Evolutionary conservation across 2,888 invertebrate species (phyloP).

Genomic region (Tribolium freemani): DNA sequence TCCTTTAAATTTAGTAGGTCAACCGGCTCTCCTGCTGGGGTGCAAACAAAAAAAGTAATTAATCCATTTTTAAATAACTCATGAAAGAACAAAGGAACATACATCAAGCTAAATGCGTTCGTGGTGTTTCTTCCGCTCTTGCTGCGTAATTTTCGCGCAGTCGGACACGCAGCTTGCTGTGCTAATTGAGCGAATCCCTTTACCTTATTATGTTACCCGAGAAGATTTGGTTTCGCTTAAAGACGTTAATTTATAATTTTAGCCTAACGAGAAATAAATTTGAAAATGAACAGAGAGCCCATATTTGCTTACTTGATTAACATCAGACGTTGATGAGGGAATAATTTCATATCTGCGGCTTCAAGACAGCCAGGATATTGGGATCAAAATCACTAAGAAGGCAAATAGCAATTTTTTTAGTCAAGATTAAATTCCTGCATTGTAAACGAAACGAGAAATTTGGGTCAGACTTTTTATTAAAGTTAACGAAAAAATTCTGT

Average conservation of each 20-base stretch:
- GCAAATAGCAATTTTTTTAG: no score
- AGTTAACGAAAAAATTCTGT: neutral
- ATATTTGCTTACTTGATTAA: slow-evolving; percentile 12
- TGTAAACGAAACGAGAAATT: neutral
- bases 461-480: neutral
- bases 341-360: neutral
- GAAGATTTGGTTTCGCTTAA: slow-evolving; percentile 48
- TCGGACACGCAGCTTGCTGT: slow-evolving; percentile 50
- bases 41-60: neutral
- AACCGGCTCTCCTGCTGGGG: neutral
- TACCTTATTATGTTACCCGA: slow-evolving; percentile 51
- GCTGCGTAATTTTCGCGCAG: slow-evolving; percentile 41
- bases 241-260: slow-evolving; percentile 46
- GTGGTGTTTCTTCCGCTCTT: slow-evolving; percentile 32
- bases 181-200: slow-evolving; percentile 52
- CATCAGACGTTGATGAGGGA: slow-evolving; percentile 3
- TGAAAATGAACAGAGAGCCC: slow-evolving; percentile 23
- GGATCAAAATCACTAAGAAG: no score
- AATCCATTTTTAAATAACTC: neutral
- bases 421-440: no score
- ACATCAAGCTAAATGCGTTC: slow-evolving; percentile 31
- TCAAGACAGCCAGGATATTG: neutral
- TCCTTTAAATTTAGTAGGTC: neutral
- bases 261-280: slow-evolving; percentile 37
- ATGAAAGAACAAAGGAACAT: slow-evolving; percentile 16